Evolutionary conservation across 2,113 vertebrate species (phyloP).

Genomic region (Ctenodactylus gundi): DNA sequence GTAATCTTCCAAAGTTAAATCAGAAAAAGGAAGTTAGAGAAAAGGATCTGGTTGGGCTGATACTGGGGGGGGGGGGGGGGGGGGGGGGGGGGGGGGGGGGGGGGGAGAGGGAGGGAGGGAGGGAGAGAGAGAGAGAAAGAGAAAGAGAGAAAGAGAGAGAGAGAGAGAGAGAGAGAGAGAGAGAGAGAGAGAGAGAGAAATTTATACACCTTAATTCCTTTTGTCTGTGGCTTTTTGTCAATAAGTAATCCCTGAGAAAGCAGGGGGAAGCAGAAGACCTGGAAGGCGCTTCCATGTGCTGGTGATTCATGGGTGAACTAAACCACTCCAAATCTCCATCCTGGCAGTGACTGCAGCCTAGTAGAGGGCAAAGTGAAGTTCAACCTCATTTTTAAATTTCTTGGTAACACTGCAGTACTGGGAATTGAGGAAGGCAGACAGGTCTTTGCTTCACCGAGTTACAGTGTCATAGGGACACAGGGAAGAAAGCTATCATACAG

Average conservation of each 20-base stretch:
- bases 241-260: not conserved
- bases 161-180: too few relatives aligned
- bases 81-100: not conserved
- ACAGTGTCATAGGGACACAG: not conserved
- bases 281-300: not conserved
- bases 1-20: slow-evolving; percentile 33
- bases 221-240: slow-evolving; percentile 1
- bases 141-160: too few relatives aligned
- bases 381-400: not conserved
- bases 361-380: not conserved
- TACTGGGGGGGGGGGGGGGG: not conserved
- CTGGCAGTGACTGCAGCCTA: not conserved
- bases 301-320: not conserved
- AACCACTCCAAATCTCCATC: not conserved
- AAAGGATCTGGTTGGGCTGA: not conserved
- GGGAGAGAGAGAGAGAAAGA: too few relatives aligned
- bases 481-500: not conserved
- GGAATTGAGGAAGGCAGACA: not conserved
- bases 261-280: not conserved
- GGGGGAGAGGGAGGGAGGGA: too few relatives aligned
- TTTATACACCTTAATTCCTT: not conserved
- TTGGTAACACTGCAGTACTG: not conserved
- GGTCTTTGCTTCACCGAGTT: not conserved
- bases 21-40: not conserved
- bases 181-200: too few relatives aligned